Base-by-base conservation (phyloP, 2,888 invertebrate species). In the Campoplex nolae region DNA sequence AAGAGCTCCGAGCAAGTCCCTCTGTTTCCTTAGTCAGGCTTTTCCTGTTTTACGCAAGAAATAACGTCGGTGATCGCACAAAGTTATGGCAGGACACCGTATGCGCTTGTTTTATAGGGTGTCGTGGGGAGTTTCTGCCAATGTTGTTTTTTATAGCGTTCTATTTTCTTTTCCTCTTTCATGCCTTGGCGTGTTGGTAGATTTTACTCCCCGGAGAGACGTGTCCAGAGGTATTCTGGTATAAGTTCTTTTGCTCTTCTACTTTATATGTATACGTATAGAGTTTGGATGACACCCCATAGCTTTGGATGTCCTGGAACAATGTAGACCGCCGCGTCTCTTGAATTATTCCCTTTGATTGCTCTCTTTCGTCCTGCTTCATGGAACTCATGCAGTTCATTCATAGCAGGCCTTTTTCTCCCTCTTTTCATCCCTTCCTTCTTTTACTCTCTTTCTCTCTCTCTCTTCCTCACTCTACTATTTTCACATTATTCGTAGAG, bases 291-390 rank as follows among this genome's bases (percentile, higher is more conserved):
- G 67, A 67, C 68, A 56, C 82, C 68, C 62, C 73, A 71, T 79
- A 62, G 77, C 74, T 32, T 32, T 65, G 73, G 45, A 73, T 77
- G 67, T 82, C 68, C 74, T 90, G 91, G 93, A 94, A 94, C 94
- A 94, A 94, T 94, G 92, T 91, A 86, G 90, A 90, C 88, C 89
- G 89, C 89, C 84, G 85, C 91, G 92, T 92, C 94, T 94, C 91
- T 90, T 94, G 94, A 94, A 94, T 94, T 94, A 94, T 94, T 94
- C 94, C 90, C 94, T 94, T 94, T 94, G 94, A 94, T 94, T 94
- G 94, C 93, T 93, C 92, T 92, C 93, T 94, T 94, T 93, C 92
- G 94, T 93, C 90, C 91, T 91, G 91, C 76, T 90, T 86, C 87
- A 82, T 89, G 86, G 85, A 82, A 87, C 84, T 86, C 87, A 83